phyloP scores from a whole-genome alignment of 1,140 invertebrate genomes.

The Diuraphis noxia region DNA sequence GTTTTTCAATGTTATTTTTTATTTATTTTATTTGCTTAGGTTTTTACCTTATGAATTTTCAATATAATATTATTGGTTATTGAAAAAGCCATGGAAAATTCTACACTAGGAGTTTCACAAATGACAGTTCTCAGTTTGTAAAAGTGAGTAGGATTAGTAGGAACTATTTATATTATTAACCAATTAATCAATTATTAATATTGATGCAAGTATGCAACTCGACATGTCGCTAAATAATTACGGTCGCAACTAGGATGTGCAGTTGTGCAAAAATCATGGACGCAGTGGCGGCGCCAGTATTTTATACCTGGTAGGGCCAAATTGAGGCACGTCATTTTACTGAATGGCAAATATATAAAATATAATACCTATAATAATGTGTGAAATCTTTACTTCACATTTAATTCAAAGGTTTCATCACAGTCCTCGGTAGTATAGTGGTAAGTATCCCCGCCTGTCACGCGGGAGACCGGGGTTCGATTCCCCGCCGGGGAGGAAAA shows the following conservation, averaged over 20 bases:
- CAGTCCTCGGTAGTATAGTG: conserved; percentile 59
- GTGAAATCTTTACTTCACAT: no score
- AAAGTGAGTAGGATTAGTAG: not conserved
- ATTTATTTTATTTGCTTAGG: not conserved
- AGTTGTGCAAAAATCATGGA: no score
- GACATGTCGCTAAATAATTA: no score
- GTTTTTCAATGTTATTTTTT: not conserved
- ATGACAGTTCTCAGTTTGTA: not conserved
- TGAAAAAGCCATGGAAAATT: not conserved
- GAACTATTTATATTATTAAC: no score
- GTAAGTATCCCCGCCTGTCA: conserved; percentile 59
- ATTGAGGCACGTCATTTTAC: no score
- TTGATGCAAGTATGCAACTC: no score
- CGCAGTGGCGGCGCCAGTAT: no score
- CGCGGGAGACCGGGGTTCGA: conserved; percentile 59
- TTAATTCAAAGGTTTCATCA: not conserved
- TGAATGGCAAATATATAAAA: no score
- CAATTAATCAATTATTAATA: no score
- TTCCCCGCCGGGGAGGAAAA: conserved; percentile 62
- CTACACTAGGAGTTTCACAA: not conserved
- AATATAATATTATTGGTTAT: not conserved
- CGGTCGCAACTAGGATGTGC: no score
- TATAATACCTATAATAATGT: no score
- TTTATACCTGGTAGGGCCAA: no score
- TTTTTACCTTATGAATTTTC: not conserved